These are phyloP conservation scores for Stegostoma tigrinum DNA, from an alignment of 2,113 vertebrate species.

Conservation along the genomic window DNA sequence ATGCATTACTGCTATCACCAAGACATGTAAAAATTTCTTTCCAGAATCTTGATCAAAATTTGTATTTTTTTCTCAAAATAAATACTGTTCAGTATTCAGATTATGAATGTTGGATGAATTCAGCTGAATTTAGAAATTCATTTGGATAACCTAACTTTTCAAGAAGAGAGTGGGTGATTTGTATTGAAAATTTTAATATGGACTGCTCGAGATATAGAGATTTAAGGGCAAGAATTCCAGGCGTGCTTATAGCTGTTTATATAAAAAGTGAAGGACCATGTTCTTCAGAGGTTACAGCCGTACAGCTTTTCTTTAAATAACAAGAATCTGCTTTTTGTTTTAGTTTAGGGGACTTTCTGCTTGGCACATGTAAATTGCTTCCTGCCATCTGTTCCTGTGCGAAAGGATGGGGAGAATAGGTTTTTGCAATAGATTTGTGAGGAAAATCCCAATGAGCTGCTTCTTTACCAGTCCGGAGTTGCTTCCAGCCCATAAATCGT, in stretches of 20 bases:
- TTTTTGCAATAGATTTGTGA: background rate
- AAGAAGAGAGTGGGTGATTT: background rate
- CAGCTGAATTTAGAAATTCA: background rate
- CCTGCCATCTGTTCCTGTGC: background rate
- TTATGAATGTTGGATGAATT: background rate
- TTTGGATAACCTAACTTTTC: background rate
- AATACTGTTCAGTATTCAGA: background rate
- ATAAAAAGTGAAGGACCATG: background rate
- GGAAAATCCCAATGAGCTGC: background rate
- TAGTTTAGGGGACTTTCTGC: background rate
- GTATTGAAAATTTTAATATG: background rate
- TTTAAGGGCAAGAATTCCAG: background rate
- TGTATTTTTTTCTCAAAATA: background rate
- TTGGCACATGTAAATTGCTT: background rate
- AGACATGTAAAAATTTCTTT: background rate
- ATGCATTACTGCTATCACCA: background rate
- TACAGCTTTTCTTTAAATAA: background rate
- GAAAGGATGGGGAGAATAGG: background rate
- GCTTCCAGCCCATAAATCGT: background rate
- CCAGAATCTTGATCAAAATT: background rate
- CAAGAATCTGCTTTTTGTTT: background rate
- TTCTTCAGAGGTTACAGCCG: background rate
- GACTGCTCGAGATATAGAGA: background rate
- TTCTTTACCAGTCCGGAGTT: background rate
- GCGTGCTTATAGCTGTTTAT: background rate